These are phyloP conservation scores for Actinia equina DNA, from an alignment of 64 coral and sea anemone species.

Conservation along the genomic window DNA sequence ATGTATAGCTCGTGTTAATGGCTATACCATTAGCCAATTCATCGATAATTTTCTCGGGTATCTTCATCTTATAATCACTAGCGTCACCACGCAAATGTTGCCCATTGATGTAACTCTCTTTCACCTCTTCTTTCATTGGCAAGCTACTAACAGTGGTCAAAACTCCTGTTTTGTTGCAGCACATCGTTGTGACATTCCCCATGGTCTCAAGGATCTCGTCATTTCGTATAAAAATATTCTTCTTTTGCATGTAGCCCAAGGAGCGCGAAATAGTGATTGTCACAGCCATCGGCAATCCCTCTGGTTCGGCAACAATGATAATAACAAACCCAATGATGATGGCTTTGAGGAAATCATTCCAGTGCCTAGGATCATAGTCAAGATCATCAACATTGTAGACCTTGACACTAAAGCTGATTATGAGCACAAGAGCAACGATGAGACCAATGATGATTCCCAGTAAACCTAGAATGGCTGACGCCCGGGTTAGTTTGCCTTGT, in stretches of 20 bases:
- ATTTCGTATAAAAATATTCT: slow-evolving; percentile 73
- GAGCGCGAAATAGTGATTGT: slow-evolving; percentile 51
- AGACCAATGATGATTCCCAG: slow-evolving; percentile 69
- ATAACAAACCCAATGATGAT: slow-evolving; percentile 84
- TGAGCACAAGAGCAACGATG: slow-evolving; percentile 48
- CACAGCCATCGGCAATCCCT: slow-evolving; percentile 67
- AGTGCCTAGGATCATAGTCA: slow-evolving; percentile 61
- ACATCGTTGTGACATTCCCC: slow-evolving; percentile 77
- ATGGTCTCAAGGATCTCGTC: slow-evolving; percentile 70
- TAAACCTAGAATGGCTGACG: slow-evolving; percentile 60
- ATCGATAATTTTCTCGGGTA: slow-evolving; percentile 42
- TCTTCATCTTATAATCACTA: slow-evolving; percentile 44
- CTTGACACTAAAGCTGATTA: slow-evolving; percentile 72
- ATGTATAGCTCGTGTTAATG: slow-evolving; percentile 67
- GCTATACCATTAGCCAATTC: slow-evolving; percentile 56
- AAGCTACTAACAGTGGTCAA: slow-evolving; percentile 67
- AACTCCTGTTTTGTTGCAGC: slow-evolving; percentile 80
- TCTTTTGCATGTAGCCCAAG: slow-evolving; percentile 47
- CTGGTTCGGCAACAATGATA: slow-evolving; percentile 84
- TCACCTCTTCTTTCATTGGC: slow-evolving; percentile 54
- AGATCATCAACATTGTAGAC: slow-evolving; percentile 61
- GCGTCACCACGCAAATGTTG: slow-evolving; percentile 47
- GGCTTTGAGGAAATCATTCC: slow-evolving; percentile 80
- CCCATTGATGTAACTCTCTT: slow-evolving; percentile 62
- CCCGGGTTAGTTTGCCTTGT: slow-evolving; percentile 80